Evolutionary conservation across 2,113 vertebrate species (phyloP).

Genomic region (Callorhinus ursinus): DNA sequence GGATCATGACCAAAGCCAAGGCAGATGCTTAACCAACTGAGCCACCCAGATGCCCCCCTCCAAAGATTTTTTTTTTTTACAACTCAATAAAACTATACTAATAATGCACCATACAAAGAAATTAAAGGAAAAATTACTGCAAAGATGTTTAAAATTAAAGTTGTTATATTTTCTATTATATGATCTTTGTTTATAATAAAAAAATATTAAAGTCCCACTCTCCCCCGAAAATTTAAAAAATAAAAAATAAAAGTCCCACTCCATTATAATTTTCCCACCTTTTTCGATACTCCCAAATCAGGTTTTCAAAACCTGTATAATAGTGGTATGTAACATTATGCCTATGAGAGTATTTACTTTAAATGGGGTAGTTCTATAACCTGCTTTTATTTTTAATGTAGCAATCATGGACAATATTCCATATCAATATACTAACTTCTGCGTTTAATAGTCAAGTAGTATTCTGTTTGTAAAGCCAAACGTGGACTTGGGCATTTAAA

Average conservation of each 20-base stretch:
- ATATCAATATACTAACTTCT: slow-evolving; percentile 11
- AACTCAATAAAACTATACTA: not conserved
- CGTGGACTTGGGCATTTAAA: not conserved
- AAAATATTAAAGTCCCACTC: not conserved
- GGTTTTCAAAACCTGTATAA: slow-evolving; percentile 37
- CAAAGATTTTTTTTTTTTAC: not conserved
- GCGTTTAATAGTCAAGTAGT: not conserved
- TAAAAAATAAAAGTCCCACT: not conserved
- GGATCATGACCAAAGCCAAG: not conserved
- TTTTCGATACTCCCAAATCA: slow-evolving; percentile 4
- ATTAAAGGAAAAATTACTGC: slow-evolving; percentile 6
- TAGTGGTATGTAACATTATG: not conserved
- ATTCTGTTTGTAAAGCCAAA: not conserved
- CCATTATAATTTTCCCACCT: not conserved
- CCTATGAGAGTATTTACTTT: not conserved
- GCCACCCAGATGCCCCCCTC: not conserved
- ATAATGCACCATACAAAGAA: slow-evolving; percentile 7
- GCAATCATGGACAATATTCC: not conserved
- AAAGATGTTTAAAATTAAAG: slow-evolving; percentile 21
- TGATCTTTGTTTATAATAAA: not conserved
- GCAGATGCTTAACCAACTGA: not conserved
- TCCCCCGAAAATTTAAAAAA: not conserved
- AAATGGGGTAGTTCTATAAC: not conserved
- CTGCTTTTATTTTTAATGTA: slow-evolving; percentile 58
- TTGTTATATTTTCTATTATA: slow-evolving; percentile 7